Conservation (phyloP, 2,888 invertebrate species). For the Cotesia congregata region DNA sequence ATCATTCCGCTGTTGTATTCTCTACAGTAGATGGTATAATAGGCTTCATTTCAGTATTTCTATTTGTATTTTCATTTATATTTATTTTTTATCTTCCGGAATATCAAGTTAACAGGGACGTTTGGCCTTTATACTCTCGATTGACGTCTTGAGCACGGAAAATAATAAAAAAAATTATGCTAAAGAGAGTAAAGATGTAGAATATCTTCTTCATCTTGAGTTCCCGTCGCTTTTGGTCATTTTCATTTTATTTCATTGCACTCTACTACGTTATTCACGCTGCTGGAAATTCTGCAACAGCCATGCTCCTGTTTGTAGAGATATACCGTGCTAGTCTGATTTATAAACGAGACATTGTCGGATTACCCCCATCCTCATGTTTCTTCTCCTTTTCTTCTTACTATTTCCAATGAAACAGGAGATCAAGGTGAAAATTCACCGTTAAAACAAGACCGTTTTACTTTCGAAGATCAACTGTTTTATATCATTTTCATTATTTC, state of each 20-base stretch:
- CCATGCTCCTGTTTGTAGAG: slow-evolving; percentile 37
- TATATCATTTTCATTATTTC: neutral
- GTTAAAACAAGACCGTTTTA: slow-evolving; percentile 59
- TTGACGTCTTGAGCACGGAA: slow-evolving; percentile 22
- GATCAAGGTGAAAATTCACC: slow-evolving; percentile 47
- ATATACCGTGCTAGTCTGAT: slow-evolving; percentile 21
- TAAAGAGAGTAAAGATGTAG: neutral
- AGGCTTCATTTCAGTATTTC: slow-evolving; percentile 7
- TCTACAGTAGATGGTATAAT: neutral
- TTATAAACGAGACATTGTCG: slow-evolving; percentile 36
- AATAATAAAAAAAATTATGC: neutral
- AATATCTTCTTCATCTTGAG: neutral
- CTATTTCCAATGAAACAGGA: neutral
- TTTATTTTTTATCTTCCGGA: neutral
- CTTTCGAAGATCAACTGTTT: slow-evolving; percentile 51
- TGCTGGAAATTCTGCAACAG: slow-evolving; percentile 57
- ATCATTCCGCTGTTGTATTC: neutral
- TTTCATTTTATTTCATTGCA: slow-evolving; percentile 23
- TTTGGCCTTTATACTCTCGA: slow-evolving; percentile 20
- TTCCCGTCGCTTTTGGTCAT: slow-evolving; percentile 14
- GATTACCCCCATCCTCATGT: slow-evolving; percentile 2
- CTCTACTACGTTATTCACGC: slow-evolving; percentile 31
- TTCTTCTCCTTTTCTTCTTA: neutral
- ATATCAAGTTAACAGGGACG: slow-evolving; percentile 7
- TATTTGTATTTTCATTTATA: neutral